These are phyloP conservation scores for Lates calcarifer DNA, from an alignment of 2,113 vertebrate species.

Conservation along the genomic window DNA sequence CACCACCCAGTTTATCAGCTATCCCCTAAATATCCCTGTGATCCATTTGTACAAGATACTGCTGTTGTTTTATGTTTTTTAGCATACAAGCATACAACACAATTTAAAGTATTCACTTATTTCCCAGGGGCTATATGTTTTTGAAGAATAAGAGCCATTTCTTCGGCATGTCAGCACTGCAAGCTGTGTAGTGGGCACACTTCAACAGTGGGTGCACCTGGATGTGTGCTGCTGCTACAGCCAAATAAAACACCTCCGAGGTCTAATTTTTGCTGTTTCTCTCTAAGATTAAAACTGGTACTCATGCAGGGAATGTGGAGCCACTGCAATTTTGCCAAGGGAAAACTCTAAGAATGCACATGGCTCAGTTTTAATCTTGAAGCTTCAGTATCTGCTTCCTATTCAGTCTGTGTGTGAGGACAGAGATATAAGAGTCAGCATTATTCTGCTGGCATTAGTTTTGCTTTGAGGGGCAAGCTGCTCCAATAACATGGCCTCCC, in stretches of 20 bases:
- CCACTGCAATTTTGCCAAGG: not conserved
- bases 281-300: not conserved
- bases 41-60: too few species aligned
- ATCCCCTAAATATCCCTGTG: not conserved
- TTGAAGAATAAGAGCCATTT: slow-evolving; percentile 34
- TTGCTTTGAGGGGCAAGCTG: slow-evolving; percentile 26
- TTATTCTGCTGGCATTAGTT: slow-evolving; percentile 44
- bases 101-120: not conserved
- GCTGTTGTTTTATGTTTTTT: too few species aligned
- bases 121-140: slow-evolving; percentile 9
- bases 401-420: not conserved
- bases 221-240: not conserved
- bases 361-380: slow-evolving; percentile 1
- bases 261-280: not conserved
- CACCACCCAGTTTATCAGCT: too few species aligned
- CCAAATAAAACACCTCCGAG: not conserved
- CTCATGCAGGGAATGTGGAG: not conserved
- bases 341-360: not conserved
- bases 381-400: not conserved
- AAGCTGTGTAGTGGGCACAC: slow-evolving; percentile 28
- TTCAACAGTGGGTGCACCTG: slow-evolving; percentile 24
- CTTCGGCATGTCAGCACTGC: slow-evolving; percentile 46
- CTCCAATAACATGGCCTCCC: slow-evolving; percentile 56
- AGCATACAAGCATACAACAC: not conserved
- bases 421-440: slow-evolving; percentile 17